Percentiles rank a stretch among this genome's conserved stretches.
Evolutionary conservation across 2,797 vertebrate genomes (phyloP).

Genomic region (Acomys russatus): DNA sequence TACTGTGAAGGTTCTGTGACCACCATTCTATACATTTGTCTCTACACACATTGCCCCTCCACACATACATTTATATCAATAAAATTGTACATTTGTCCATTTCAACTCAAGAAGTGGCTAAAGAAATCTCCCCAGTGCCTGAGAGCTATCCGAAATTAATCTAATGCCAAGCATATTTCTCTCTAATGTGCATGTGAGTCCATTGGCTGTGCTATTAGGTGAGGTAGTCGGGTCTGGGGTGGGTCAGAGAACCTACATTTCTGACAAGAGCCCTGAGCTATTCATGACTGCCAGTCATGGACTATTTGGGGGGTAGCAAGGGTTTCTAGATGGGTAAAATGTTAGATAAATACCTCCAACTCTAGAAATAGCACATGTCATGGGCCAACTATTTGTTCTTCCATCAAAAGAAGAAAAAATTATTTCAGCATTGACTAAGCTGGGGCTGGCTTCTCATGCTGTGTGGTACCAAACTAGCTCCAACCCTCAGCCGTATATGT

Average conservation of each 20-base stretch:
- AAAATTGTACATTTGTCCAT: not conserved
- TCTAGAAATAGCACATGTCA: not conserved
- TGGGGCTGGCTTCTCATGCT: not conserved
- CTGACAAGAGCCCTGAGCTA: not conserved
- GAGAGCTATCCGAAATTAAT: not conserved
- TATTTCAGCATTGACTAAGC: not conserved
- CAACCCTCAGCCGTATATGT: not conserved
- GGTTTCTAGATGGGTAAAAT: not conserved
- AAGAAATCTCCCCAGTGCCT: not conserved
- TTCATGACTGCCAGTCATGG: no score
- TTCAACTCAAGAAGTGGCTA: constrained; percentile 42
- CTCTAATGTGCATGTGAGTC: not conserved
- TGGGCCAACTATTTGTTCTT: not conserved
- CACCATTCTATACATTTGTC: constrained; percentile 7
- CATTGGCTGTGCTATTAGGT: not conserved
- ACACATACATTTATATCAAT: not conserved
- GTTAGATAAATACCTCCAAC: constrained; percentile 21
- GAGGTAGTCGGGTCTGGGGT: not conserved
- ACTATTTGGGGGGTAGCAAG: not conserved
- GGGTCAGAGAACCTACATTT: not conserved
- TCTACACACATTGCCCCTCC: not conserved
- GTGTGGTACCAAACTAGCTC: not conserved
- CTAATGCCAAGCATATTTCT: not conserved
- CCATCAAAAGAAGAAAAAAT: not conserved
- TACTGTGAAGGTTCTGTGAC: not conserved